Base-by-base conservation (phyloP, 2,888 invertebrate species). In the Torymus tubicola region DNA sequence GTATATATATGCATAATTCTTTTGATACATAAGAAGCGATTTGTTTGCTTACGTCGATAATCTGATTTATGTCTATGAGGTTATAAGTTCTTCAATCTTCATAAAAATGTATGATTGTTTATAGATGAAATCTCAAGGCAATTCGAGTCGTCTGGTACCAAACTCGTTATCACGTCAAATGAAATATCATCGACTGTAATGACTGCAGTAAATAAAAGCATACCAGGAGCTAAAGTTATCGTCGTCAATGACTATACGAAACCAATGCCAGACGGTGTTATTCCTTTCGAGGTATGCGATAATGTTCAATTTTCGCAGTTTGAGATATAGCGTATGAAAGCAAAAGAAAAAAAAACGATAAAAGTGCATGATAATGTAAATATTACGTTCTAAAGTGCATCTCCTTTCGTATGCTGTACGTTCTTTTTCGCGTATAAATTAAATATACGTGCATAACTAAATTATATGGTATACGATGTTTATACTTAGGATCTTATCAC, bases 51-150 rank as follows among this genome's bases (percentile, higher is more conserved):
- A 31, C 1, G 31, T 5, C 31, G 31, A 31, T 31, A 31, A 31
- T 31, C 31, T 31, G 0, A 31, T 31, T 31, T 3, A 3, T 31
- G 31, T 31, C 4, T 1, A 31, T 31, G 31, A 31, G 31, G 31
- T 3, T 31, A 0, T 5, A 3, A 0, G 31, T 31, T 31, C 31
- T 5, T 31, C 5, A 31, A 5, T 31, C 5, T 31, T 31, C 3
- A 5, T 31, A 31, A 31, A 12, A 64, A 76, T n/a, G 0, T 55
- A 55, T 18, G 8, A 63, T 71, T 52, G 31, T 18, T 78, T 60
- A 18, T 21, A 96, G 96, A 94, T 84, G 96, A 96, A 92, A 93
- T 96, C 61, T 88, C 91, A 8, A 93, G 93, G 64, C 96, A 96
- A 89, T 82, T 95, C 18, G 87, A 90, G 10, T 92, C 93, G 83